Evolutionary conservation across 1,140 invertebrate species (phyloP).

Genomic region (Drosophila mauritiana): DNA sequence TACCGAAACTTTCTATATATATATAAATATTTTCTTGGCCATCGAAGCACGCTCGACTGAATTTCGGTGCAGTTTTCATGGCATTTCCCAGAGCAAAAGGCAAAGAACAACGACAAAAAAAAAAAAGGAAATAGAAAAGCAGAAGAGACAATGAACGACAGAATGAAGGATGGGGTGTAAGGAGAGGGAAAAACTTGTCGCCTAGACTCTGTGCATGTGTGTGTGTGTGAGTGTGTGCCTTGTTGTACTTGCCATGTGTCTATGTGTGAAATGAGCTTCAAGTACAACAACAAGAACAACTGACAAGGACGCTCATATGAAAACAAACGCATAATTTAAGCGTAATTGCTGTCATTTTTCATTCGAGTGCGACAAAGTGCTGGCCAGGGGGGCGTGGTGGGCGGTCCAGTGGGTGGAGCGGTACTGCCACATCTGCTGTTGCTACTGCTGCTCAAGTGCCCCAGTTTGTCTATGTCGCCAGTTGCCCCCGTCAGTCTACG

Average conservation of each 20-base stretch:
- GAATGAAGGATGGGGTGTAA: constrained; percentile 6
- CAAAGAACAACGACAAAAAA: constrained; percentile 7
- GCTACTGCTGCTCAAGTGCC: constrained; percentile 45
- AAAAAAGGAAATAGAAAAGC: not conserved
- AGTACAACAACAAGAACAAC: constrained; percentile 65
- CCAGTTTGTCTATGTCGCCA: constrained; percentile 68
- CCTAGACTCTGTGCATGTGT: constrained; percentile 24
- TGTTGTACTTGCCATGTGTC: constrained; percentile 44
- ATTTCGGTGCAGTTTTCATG: constrained; percentile 25
- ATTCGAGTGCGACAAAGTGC: constrained; percentile 60
- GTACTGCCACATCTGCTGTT: constrained; percentile 17
- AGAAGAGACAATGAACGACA: constrained; percentile 9
- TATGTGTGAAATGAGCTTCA: constrained; percentile 80
- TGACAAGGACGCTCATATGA: constrained; percentile 80
- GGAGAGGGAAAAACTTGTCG: constrained; percentile 33
- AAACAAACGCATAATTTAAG: constrained; percentile 84
- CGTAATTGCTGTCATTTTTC: constrained; percentile 84
- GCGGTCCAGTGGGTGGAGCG: not conserved
- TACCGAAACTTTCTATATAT: constrained; percentile 9
- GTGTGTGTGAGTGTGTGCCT: constrained; percentile 11
- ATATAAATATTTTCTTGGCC: constrained; percentile 3
- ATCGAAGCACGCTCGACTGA: constrained; percentile 25
- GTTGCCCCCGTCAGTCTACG: constrained; percentile 34
- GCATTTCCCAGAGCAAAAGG: constrained; percentile 25
- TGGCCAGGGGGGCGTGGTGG: constrained; percentile 5